A percentile compares a stretch with the other conserved stretches of the same genome.
phyloP scores from a whole-genome alignment of 1,140 invertebrate genomes.

The Leptinotarsa lineolata region DNA sequence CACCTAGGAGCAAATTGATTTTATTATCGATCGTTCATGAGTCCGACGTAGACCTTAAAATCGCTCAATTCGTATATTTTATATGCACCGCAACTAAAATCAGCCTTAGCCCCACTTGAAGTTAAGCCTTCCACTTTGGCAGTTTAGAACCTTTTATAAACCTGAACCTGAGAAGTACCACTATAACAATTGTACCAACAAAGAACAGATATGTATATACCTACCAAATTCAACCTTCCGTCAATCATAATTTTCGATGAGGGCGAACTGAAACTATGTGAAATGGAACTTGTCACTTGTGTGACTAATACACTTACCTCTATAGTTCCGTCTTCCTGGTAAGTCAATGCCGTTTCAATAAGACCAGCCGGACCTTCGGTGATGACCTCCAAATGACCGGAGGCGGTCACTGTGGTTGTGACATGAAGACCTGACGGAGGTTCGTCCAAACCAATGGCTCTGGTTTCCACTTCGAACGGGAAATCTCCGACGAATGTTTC shows the following conservation, averaged over 20 bases:
- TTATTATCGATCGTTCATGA: too few relatives aligned
- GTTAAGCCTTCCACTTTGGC: too few relatives aligned
- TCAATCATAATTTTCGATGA: too few relatives aligned
- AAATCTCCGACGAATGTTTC: constrained; percentile 26
- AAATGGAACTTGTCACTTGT: neutral
- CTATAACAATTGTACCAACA: too few relatives aligned
- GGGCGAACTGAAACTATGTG: neutral
- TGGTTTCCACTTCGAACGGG: constrained; percentile 36
- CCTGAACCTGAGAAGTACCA: too few relatives aligned
- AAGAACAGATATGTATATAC: too few relatives aligned
- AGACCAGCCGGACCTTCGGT: constrained; percentile 48
- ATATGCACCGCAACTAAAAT: too few relatives aligned
- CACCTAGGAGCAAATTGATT: neutral
- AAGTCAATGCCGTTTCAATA: constrained; percentile 43
- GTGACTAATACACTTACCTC: constrained; percentile 33
- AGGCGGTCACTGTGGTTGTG: constrained; percentile 44
- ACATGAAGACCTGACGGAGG: constrained; percentile 38
- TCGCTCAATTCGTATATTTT: too few relatives aligned
- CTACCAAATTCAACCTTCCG: too few relatives aligned
- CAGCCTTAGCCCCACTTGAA: too few relatives aligned
- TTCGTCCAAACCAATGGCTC: constrained; percentile 32
- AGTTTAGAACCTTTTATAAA: too few relatives aligned
- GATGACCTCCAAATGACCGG: constrained; percentile 47
- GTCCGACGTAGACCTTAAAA: too few relatives aligned
- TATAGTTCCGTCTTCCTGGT: constrained; percentile 45